These are phyloP conservation scores for Neostethus bicornis DNA, from an alignment of 2,797 vertebrate genomes.

Conservation along the genomic window DNA sequence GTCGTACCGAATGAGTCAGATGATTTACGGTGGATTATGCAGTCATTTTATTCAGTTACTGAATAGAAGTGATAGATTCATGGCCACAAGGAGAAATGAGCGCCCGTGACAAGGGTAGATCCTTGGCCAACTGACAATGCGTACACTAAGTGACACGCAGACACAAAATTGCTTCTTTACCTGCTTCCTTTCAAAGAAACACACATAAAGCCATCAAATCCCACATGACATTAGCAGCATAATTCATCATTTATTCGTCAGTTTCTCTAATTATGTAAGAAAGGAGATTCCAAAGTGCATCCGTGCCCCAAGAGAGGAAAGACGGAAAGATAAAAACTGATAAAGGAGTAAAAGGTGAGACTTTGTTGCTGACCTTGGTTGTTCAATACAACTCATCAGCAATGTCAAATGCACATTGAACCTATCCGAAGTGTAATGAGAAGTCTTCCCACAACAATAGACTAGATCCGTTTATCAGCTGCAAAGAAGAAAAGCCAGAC, in stretches of 20 bases:
- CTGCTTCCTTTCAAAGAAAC: neutral
- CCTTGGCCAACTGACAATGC: constrained; percentile 15
- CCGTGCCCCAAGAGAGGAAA: neutral
- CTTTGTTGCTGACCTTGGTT: constrained; percentile 37
- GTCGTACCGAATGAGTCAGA: neutral
- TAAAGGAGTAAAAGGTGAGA: constrained; percentile 13
- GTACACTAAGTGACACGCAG: constrained; percentile 15
- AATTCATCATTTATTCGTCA: constrained; percentile 2
- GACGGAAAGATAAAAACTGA: constrained; percentile 22
- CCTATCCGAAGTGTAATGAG: constrained; percentile 52
- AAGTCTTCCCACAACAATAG: constrained; percentile 48
- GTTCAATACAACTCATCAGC: constrained; percentile 41
- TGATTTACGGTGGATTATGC: constrained; percentile 15
- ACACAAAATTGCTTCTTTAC: constrained; percentile 4
- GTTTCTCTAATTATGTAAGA: neutral
- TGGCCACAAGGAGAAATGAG: constrained; percentile 14
- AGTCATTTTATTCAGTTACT: neutral
- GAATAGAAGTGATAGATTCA: constrained; percentile 21
- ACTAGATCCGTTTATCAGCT: constrained; percentile 51
- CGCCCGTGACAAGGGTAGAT: constrained; percentile 6
- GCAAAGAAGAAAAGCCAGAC: constrained; percentile 29
- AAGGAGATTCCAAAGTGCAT: constrained; percentile 1
- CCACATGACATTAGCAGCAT: neutral
- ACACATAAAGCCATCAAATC: neutral
- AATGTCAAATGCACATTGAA: constrained; percentile 45